Percentiles rank a stretch among this genome's conserved stretches.
phyloP scores from a whole-genome alignment of 2,797 vertebrate species.

The Lemur catta region DNA sequence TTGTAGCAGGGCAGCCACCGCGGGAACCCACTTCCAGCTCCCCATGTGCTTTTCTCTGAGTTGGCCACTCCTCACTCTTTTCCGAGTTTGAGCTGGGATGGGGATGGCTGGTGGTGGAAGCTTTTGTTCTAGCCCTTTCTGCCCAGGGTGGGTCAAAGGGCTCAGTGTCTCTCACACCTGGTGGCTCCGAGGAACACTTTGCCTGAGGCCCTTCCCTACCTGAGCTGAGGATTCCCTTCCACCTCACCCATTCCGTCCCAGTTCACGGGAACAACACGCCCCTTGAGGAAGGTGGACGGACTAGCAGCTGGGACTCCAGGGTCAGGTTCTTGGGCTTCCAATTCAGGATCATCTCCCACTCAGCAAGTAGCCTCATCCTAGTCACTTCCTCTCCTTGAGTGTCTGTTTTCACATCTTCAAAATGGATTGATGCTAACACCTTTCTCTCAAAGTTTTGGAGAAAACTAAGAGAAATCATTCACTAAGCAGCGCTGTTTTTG shows the following conservation, averaged over 20 bases:
- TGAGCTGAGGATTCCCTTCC: neutral
- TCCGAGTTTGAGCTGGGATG: neutral
- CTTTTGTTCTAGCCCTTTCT: neutral
- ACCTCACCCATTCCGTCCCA: neutral
- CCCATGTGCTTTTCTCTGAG: neutral
- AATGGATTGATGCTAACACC: neutral
- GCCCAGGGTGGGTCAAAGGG: neutral
- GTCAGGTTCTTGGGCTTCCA: neutral
- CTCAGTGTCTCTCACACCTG: neutral
- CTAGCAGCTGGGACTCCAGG: neutral
- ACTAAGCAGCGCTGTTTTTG: neutral
- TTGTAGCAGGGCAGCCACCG: rapidly evolving
- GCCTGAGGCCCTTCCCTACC: neutral
- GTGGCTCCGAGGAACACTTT: neutral
- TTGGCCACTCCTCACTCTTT: neutral
- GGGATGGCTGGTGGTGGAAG: neutral
- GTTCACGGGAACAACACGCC: neutral
- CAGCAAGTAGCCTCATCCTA: too few relatives aligned
- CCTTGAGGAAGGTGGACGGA: too few relatives aligned
- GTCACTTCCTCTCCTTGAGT: neutral
- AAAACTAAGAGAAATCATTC: neutral
- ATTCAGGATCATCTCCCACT: neutral
- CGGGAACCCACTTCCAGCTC: neutral
- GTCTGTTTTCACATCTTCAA: neutral
- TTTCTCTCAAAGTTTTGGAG: neutral